A percentile compares a stretch with the other conserved stretches of the same genome.
phyloP scores from a whole-genome alignment of 2,888 invertebrate species.

The Alsophila aescularia region DNA sequence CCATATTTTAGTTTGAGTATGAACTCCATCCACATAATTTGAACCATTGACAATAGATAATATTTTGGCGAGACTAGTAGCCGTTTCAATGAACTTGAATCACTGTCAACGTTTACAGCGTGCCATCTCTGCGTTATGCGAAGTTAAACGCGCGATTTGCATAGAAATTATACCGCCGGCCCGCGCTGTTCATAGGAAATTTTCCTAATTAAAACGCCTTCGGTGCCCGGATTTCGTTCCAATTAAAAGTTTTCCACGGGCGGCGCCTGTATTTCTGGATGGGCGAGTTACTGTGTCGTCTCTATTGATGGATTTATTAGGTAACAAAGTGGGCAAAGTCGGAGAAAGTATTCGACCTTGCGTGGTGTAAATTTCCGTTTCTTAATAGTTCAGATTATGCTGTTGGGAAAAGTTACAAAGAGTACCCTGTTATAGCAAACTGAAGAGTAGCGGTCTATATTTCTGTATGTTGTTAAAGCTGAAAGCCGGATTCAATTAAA shows the following conservation, averaged over 20 bases:
- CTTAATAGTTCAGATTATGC: too few species aligned
- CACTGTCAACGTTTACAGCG: constrained; percentile 22
- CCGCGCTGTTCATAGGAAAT: constrained; percentile 81
- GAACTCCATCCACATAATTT: too few species aligned
- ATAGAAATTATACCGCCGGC: constrained; percentile 80
- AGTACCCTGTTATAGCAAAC: too few species aligned
- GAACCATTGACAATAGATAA: too few species aligned
- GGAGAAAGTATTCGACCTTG: not conserved
- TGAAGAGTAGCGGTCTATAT: too few species aligned
- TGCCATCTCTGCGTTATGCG: constrained; percentile 51
- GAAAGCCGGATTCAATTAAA: too few species aligned
- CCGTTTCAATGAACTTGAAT: constrained; percentile 1
- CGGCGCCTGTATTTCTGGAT: constrained; percentile 40
- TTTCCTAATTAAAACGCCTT: constrained; percentile 83
- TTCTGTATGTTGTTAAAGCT: too few species aligned
- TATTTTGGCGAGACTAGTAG: too few species aligned
- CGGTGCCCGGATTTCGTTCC: constrained; percentile 77
- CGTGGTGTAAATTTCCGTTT: too few species aligned
- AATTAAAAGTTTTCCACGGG: constrained; percentile 76
- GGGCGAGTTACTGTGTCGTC: constrained; percentile 32
- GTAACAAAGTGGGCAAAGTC: constrained; percentile 14
- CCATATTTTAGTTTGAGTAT: too few species aligned
- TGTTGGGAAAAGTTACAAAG: too few species aligned
- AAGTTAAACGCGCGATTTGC: constrained; percentile 82
- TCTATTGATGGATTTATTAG: constrained; percentile 38